These are phyloP conservation scores for Hassar affinis DNA, from an alignment of 2,113 vertebrate species.

Conservation along the genomic window DNA sequence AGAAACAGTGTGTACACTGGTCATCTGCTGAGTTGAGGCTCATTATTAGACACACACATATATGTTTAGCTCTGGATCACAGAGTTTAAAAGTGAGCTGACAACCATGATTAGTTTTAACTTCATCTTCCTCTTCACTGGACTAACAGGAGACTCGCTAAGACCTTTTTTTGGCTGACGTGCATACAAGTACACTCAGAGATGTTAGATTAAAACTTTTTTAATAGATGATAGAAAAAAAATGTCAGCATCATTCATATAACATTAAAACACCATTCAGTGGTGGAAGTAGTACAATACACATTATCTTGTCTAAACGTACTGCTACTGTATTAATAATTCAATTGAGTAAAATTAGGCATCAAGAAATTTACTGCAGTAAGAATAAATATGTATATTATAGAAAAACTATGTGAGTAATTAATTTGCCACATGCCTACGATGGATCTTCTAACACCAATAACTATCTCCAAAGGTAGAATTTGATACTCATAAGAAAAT, in stretches of 20 bases:
- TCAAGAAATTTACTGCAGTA: background rate
- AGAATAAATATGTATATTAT: background rate
- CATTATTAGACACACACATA: background rate
- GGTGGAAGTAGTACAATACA: background rate
- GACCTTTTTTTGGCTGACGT: background rate
- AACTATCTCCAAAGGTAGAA: no score
- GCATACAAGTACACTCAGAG: background rate
- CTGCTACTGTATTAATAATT: background rate
- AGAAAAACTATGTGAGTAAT: background rate
- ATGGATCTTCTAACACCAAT: background rate
- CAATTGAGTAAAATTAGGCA: background rate
- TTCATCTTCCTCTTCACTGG: background rate
- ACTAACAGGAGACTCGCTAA: background rate
- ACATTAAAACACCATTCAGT: no score
- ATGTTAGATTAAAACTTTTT: background rate
- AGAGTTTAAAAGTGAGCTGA: background rate
- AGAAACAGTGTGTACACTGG: background rate
- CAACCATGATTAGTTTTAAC: background rate
- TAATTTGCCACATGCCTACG: background rate
- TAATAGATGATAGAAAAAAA: background rate
- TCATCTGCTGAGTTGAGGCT: background rate
- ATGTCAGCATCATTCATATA: background rate
- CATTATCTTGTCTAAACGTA: background rate
- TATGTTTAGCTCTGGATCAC: conserved; percentile 2
- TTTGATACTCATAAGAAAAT: no score